A percentile compares a stretch with the other conserved stretches of the same genome.
phyloP scores from a whole-genome alignment of 2,888 invertebrate genomes.

The Melikaiella ostensackeni region DNA sequence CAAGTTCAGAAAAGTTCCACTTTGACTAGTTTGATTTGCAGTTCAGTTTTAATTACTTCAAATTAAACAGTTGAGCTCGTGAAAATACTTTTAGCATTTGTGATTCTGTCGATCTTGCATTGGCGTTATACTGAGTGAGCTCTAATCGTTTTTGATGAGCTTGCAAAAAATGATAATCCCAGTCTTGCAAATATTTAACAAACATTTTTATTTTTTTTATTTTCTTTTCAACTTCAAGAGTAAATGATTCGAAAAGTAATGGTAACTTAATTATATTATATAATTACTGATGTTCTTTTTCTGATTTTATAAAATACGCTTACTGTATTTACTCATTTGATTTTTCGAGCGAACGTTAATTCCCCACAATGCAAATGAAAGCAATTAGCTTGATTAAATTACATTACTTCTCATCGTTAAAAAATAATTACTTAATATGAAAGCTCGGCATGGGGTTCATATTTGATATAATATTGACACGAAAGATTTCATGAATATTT shows the following conservation, averaged over 20 bases:
- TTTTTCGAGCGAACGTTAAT: neutral
- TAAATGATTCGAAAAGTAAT: neutral
- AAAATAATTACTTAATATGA: conserved; percentile 8
- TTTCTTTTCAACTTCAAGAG: neutral
- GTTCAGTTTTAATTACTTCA: too few relatives aligned
- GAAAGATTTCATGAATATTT: conserved; percentile 23
- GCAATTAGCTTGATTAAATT: conserved; percentile 12
- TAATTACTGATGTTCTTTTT: neutral
- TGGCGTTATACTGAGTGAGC: neutral
- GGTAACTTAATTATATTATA: neutral
- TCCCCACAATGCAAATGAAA: too few relatives aligned
- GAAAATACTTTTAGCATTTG: too few relatives aligned
- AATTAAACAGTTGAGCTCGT: too few relatives aligned
- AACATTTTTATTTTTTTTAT: neutral
- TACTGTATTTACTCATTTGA: neutral
- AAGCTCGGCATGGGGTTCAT: neutral
- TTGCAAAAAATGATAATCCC: neutral
- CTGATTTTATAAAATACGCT: neutral
- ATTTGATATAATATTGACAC: conserved; percentile 13
- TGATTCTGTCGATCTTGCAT: neutral
- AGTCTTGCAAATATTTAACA: neutral
- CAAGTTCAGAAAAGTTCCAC: too few relatives aligned
- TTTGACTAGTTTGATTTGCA: too few relatives aligned
- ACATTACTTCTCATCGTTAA: neutral
- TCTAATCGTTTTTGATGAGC: neutral